A percentile compares a stretch with the other conserved stretches of the same genome.
Conservation (phyloP, 2,797 vertebrate species). For the Periparus ater region DNA sequence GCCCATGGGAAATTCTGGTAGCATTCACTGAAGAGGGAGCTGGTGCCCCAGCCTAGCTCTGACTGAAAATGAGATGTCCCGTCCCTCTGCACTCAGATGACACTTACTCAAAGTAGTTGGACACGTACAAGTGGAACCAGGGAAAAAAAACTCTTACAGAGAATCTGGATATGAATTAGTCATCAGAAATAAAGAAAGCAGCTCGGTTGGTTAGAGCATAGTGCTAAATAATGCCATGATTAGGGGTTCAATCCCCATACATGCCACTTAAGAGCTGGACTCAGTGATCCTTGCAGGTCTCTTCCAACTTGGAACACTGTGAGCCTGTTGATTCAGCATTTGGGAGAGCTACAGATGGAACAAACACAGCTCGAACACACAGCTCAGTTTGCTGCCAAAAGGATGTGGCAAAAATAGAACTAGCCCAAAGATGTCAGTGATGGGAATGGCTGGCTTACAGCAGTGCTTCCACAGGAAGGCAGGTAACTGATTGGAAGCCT, state of each 20-base stretch:
- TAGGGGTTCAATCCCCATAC: fast-evolving
- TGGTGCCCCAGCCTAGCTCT: not conserved
- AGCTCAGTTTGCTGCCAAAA: not conserved
- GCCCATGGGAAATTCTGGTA: not conserved
- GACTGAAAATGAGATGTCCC: not conserved
- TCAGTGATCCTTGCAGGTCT: fast-evolving
- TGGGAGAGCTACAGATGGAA: not conserved
- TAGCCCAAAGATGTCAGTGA: not conserved
- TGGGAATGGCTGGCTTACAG: not conserved
- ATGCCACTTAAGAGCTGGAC: not conserved
- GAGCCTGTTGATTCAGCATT: not conserved
- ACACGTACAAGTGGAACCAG: not conserved
- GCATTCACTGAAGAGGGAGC: not conserved
- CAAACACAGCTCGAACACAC: not conserved
- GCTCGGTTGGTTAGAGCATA: not conserved
- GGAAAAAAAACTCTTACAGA: not conserved
- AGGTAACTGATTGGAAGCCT: not conserved
- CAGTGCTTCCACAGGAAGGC: not conserved
- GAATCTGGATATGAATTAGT: not conserved
- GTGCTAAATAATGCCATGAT: not conserved
- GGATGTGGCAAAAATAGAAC: not conserved
- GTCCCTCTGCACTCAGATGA: not conserved
- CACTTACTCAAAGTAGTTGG: not conserved
- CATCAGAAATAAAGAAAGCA: not conserved
- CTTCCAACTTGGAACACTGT: not conserved